A percentile compares a stretch with the other conserved stretches of the same genome.
Conservation (phyloP, 2,113 vertebrate species). For the Corvus moneduloides region DNA sequence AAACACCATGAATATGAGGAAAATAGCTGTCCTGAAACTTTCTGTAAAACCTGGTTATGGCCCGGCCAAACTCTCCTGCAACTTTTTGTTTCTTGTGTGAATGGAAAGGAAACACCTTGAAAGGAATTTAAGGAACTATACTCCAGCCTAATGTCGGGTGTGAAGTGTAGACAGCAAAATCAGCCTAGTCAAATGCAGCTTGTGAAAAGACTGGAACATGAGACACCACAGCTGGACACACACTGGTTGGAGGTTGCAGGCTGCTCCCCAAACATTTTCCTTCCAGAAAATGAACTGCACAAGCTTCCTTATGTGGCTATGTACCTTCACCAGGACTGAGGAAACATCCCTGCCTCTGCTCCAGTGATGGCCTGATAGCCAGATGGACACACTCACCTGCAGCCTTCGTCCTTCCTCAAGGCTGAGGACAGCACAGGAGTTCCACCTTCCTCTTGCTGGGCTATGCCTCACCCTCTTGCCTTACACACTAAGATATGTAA, state of each 20-base stretch:
- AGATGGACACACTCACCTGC: neutral
- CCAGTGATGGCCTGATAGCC: fast-evolving
- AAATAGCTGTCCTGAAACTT: neutral
- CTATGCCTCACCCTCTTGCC: neutral
- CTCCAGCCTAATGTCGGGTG: neutral
- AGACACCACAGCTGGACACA: neutral
- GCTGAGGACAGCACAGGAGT: neutral
- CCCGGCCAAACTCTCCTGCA: neutral
- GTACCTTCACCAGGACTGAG: neutral
- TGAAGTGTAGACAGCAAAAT: neutral
- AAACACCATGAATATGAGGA: neutral
- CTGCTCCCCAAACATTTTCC: neutral
- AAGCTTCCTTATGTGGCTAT: neutral
- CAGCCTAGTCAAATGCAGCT: neutral
- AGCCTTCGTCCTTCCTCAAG: neutral
- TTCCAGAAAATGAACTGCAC: neutral
- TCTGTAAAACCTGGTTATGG: neutral
- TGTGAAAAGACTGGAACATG: neutral
- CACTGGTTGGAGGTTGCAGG: neutral
- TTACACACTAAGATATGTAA: neutral
- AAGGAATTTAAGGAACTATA: neutral
- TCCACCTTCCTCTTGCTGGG: neutral
- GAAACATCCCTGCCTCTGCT: neutral
- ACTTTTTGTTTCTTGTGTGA: neutral
- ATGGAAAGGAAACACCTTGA: neutral